Evolutionary conservation across 2,113 vertebrate genomes (phyloP), one percentile per base, ranked within the genome.

Genomic region (Lepisosteus oculatus): DNA sequence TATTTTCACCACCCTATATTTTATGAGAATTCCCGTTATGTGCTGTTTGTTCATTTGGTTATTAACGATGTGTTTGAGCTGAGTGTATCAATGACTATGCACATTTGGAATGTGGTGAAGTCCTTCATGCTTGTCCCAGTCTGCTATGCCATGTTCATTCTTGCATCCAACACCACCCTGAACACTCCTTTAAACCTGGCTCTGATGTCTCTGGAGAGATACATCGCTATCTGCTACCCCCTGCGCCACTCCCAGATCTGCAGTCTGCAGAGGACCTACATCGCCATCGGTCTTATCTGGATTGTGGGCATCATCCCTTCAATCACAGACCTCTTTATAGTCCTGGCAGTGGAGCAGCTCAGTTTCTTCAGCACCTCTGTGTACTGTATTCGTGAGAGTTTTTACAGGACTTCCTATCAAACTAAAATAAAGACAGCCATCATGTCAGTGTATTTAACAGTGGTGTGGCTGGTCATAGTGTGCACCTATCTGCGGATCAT

Each of bases 141-240:
- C 61, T 73, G 68, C 54, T 73, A 63, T 43, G 3, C 69, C 4
- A 51, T 76, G 0, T 29, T 76, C 6, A 2, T 69, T 6, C 47
- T 55, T 3, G 61, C 3, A 41, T 13, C 2, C 57, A 73, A n/a
- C 17, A 17, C 17, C 57, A 72, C 65, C 14, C 59, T 29, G 51
- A 76, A 70, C 71, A 76, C 71, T 0, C 77, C 77, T 0, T 13
- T 76, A 4, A 76, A 56, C 54, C 68, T 79, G 51, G 71, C 68
- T 12, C 71, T 43, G 43, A 79, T 73, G 71, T 55, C 64, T 6
- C 15, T 71, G 15, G 77, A 79, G 70, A 63, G 74, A 5, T 78
- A 70, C 3, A 68, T 76, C 57, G 77, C 77, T 13, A 61, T 79
- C 43, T 71, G 77, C 47, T 66, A 43, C n/a, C 74, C 74, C 14